Evolutionary conservation across 2,888 invertebrate genomes (phyloP).

Genomic region (Agonopterix arenella): DNA sequence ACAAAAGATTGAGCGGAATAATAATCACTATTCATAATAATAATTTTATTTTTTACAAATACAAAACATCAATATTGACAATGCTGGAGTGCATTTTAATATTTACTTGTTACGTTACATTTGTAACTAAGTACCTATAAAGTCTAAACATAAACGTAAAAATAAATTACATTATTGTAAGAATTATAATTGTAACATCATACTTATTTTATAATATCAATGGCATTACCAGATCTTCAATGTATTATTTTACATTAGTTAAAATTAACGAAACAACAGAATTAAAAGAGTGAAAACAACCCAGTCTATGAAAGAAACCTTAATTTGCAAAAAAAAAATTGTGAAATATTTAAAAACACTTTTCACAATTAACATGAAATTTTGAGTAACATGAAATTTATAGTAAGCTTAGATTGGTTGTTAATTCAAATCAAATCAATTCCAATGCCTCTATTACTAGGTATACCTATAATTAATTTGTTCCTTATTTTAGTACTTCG

Average conservation of each 20-base stretch:
- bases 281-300: too few species aligned
- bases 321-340: too few species aligned
- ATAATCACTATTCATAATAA: background rate
- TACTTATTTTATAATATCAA: background rate
- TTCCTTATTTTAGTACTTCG: slow-evolving; percentile 7
- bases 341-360: too few species aligned
- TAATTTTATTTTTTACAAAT: slow-evolving; percentile 1
- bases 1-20: too few species aligned
- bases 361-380: too few species aligned
- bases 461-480: slow-evolving; percentile 3
- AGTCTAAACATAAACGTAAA: background rate
- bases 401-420: too few species aligned
- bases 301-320: too few species aligned
- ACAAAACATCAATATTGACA: slow-evolving; percentile 3
- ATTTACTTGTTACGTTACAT: background rate
- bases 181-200: background rate
- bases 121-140: background rate
- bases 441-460: too few species aligned
- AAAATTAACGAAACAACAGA: too few species aligned
- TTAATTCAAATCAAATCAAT: too few species aligned
- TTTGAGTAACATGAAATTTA: too few species aligned
- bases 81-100: slow-evolving; percentile 1
- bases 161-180: slow-evolving; percentile 2
- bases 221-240: background rate
- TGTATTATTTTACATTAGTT: too few species aligned